Conservation (phyloP, 2,888 invertebrate genomes). For the Hydriomena furcata region DNA sequence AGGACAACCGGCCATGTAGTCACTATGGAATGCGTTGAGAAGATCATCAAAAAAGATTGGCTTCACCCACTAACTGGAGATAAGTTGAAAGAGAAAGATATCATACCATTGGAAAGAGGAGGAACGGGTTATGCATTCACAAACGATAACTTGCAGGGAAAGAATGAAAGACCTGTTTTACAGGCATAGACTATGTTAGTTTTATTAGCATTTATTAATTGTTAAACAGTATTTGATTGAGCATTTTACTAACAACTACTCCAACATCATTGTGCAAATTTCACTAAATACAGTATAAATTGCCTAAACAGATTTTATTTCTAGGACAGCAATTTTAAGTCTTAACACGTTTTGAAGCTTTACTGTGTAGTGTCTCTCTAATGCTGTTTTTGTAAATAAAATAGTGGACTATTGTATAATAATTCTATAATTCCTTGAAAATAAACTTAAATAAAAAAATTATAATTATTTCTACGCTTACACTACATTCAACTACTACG, state of each 20-base stretch:
- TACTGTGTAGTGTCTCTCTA: too few species aligned
- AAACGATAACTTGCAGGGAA: slow-evolving; percentile 92
- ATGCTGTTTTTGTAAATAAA: slow-evolving; percentile 19
- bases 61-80: slow-evolving; percentile 95
- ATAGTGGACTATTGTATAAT: slow-evolving; percentile 32
- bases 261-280: background rate
- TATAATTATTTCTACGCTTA: slow-evolving; percentile 37
- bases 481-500: slow-evolving; percentile 41
- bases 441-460: slow-evolving; percentile 36
- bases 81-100: slow-evolving; percentile 93
- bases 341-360: too few species aligned
- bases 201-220: slow-evolving; percentile 3
- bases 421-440: slow-evolving; percentile 42
- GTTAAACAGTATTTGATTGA: background rate
- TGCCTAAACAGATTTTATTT: too few species aligned
- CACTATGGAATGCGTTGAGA: slow-evolving; percentile 98
- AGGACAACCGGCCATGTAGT: slow-evolving; percentile 95
- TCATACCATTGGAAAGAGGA: slow-evolving; percentile 96
- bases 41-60: slow-evolving; percentile 98
- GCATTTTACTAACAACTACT: slow-evolving; percentile 2
- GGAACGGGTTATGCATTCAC: slow-evolving; percentile 97
- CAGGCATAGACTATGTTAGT: slow-evolving; percentile 84
- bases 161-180: slow-evolving; percentile 91
- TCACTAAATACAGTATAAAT: slow-evolving; percentile 1
- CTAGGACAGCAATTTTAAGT: too few species aligned